Evolutionary conservation across 1,140 invertebrate genomes (phyloP).

Genomic region (Meteorus sp.): DNA sequence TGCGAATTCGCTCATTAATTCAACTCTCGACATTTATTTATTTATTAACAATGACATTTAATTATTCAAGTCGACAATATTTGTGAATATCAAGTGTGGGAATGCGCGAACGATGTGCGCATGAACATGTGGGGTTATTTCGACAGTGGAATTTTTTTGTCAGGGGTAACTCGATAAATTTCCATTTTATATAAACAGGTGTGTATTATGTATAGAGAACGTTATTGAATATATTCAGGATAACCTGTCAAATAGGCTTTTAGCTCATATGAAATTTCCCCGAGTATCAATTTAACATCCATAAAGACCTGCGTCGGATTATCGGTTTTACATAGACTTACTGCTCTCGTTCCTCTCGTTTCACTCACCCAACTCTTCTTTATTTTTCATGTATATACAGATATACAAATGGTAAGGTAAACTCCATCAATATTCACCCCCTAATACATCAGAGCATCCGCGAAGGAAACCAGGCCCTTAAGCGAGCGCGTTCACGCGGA

Average conservation of each 20-base stretch:
- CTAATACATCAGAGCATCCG: slow-evolving; percentile 8
- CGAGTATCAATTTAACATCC: slow-evolving; percentile 42
- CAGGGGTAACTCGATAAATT: too few species aligned
- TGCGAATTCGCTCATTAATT: too few species aligned
- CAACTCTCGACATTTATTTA: too few species aligned
- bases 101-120: too few species aligned
- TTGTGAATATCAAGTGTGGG: too few species aligned
- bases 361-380: slow-evolving; percentile 11
- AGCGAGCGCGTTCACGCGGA: slow-evolving; percentile 38
- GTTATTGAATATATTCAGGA: too few species aligned
- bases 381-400: neutral
- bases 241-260: slow-evolving; percentile 6
- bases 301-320: slow-evolving; percentile 37
- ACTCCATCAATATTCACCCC: slow-evolving; percentile 45
- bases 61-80: too few species aligned
- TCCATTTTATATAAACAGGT: too few species aligned
- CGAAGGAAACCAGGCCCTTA: slow-evolving; percentile 35
- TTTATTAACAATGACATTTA: too few species aligned
- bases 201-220: too few species aligned
- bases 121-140: too few species aligned
- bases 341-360: slow-evolving; percentile 6
- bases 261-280: neutral
- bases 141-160: too few species aligned
- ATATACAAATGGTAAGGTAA: slow-evolving; percentile 25
- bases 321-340: slow-evolving; percentile 44